Percentiles rank a stretch among this genome's conserved stretches.
These are phyloP conservation scores for Ctenodactylus gundi DNA, from an alignment of 2,113 vertebrate genomes.

Conservation along the genomic window DNA sequence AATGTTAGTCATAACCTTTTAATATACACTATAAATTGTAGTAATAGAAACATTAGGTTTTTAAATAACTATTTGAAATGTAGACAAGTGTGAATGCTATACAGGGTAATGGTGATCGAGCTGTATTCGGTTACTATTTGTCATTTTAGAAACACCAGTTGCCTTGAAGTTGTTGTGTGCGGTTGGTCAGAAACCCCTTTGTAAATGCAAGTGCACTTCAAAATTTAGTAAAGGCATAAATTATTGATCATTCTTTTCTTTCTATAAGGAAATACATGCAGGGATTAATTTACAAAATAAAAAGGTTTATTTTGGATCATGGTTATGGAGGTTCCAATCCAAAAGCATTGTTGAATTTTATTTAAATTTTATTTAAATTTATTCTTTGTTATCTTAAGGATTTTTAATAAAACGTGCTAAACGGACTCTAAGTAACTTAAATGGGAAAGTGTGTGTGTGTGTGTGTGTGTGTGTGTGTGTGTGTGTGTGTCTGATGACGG, in stretches of 20 bases:
- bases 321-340: neutral
- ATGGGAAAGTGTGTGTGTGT: rapidly evolving
- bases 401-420: neutral
- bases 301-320: neutral
- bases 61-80: neutral
- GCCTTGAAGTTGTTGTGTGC: neutral
- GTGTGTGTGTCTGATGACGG: neutral
- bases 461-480: too few species aligned
- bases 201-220: neutral
- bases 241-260: neutral
- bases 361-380: neutral
- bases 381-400: neutral
- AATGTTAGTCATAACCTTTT: neutral
- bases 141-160: neutral
- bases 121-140: neutral
- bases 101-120: neutral
- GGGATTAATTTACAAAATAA: neutral
- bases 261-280: neutral
- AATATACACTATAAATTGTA: neutral
- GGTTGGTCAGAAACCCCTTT: neutral
- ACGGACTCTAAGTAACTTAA: neutral
- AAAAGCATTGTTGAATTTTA: neutral
- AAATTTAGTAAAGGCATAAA: neutral
- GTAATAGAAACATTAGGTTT: neutral
- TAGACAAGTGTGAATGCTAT: neutral